Conservation (phyloP, 2,797 vertebrate genomes). For the Allobates femoralis region DNA sequence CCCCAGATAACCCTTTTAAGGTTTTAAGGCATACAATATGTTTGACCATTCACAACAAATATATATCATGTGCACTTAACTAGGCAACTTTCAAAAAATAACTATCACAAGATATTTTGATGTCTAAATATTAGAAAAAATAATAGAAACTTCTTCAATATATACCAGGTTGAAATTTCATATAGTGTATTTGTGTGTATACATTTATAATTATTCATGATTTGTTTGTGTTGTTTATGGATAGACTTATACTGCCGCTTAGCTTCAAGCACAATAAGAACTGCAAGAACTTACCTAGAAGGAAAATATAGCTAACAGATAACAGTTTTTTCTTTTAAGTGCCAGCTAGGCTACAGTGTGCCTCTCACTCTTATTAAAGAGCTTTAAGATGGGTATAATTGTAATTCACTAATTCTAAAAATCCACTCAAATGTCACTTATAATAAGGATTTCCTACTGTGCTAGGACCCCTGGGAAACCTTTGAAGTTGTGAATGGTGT, state of each 20-base stretch:
- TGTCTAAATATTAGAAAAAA: too few relatives aligned
- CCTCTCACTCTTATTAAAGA: conserved; percentile 79
- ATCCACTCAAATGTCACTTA: conserved; percentile 83
- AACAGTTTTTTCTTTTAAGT: conserved; percentile 70
- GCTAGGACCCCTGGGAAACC: conserved; percentile 78
- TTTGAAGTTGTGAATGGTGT: conserved; percentile 76
- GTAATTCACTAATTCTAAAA: conserved; percentile 84
- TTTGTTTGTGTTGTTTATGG: conserved; percentile 34
- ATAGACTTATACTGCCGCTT: conserved; percentile 21
- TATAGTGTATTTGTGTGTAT: neutral
- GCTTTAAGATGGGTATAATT: conserved; percentile 79
- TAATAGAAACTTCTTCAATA: too few relatives aligned
- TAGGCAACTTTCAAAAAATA: too few relatives aligned
- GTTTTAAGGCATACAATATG: too few relatives aligned
- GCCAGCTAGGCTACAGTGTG: conserved; percentile 69
- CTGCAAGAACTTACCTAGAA: conserved; percentile 52
- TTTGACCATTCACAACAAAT: too few relatives aligned
- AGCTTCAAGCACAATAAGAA: conserved; percentile 46
- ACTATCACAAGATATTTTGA: too few relatives aligned
- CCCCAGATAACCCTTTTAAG: too few relatives aligned
- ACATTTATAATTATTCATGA: neutral
- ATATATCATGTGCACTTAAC: too few relatives aligned
- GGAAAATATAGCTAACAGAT: conserved; percentile 71
- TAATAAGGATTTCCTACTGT: conserved; percentile 82
- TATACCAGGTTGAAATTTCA: too few relatives aligned